These are phyloP conservation scores for Dorcus parallelipipedus DNA, from an alignment of 2,888 invertebrate species.

Conservation along the genomic window DNA sequence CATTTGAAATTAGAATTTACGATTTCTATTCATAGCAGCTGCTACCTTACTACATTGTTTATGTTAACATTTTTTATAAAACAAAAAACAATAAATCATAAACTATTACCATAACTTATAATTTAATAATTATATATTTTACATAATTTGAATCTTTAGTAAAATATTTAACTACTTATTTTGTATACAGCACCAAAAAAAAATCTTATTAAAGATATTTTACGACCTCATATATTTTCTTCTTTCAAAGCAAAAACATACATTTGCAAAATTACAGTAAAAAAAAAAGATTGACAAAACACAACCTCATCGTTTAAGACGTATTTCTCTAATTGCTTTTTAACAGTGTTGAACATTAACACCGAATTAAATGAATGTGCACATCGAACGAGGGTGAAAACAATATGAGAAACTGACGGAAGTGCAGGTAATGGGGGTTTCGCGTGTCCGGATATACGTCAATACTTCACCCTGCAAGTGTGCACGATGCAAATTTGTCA, in stretches of 20 bases:
- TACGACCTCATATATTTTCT: no score
- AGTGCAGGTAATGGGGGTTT: slow-evolving; percentile 38
- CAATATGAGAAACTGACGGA: slow-evolving; percentile 39
- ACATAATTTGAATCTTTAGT: no score
- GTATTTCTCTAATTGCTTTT: slow-evolving; percentile 6
- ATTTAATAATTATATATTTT: no score
- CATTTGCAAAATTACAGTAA: no score
- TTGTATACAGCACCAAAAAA: no score
- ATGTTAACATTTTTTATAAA: no score
- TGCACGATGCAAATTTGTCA: slow-evolving; percentile 14
- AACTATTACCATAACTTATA: no score
- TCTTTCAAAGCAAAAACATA: no score
- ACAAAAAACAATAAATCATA: no score
- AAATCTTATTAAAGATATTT: no score
- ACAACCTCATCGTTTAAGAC: slow-evolving; percentile 8
- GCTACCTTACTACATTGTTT: slow-evolving; percentile 21
- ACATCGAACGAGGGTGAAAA: slow-evolving; percentile 35
- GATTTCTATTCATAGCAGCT: slow-evolving; percentile 36
- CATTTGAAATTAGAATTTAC: slow-evolving; percentile 42
- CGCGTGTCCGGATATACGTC: slow-evolving; percentile 37
- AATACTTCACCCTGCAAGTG: slow-evolving; percentile 27
- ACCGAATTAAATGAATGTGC: slow-evolving; percentile 31
- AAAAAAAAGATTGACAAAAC: no score
- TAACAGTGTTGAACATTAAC: slow-evolving; percentile 23
- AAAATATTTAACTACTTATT: no score